Percentiles rank a stretch among this genome's conserved stretches.
phyloP scores from a whole-genome alignment of 2,888 invertebrate genomes.

The Ethmia dodecea region DNA sequence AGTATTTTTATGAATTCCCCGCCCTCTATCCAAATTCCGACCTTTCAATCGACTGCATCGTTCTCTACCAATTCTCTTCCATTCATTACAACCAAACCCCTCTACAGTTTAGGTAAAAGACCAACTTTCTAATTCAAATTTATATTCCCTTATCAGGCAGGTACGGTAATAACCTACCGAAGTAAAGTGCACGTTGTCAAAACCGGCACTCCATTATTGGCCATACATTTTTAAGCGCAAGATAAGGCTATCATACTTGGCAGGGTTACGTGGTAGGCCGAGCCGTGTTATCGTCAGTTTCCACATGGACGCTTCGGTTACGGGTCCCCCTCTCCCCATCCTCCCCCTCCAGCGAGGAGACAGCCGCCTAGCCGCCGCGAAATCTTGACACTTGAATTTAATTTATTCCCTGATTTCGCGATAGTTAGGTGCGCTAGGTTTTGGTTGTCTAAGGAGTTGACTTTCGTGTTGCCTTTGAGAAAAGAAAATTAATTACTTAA shows the following conservation, averaged over 20 bases:
- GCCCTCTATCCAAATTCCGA: too few relatives aligned
- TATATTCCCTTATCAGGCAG: constrained; percentile 25
- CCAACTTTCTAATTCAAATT: constrained; percentile 21
- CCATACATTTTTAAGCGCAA: constrained; percentile 67
- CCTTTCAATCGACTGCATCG: too few relatives aligned
- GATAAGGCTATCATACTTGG: constrained; percentile 55
- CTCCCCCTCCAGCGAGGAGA: constrained; percentile 11
- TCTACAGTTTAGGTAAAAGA: neutral
- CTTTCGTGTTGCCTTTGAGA: too few relatives aligned
- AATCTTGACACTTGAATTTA: constrained; percentile 71
- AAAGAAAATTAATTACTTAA: too few relatives aligned
- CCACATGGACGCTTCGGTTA: constrained; percentile 74
- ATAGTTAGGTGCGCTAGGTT: constrained; percentile 10
- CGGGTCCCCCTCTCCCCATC: constrained; percentile 35
- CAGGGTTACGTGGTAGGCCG: constrained; percentile 74
- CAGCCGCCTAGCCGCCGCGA: constrained; percentile 34
- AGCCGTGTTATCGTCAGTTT: constrained; percentile 73
- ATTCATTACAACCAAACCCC: constrained; percentile 1
- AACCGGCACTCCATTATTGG: constrained; percentile 53
- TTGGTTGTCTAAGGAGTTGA: neutral
- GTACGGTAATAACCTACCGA: constrained; percentile 18
- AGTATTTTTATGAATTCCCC: too few relatives aligned
- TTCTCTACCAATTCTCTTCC: too few relatives aligned
- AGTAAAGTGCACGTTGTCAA: constrained; percentile 44
- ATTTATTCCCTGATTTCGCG: constrained; percentile 46